Base-by-base conservation (phyloP, 2,888 invertebrate species). In the Linnaemya vulpina region DNA sequence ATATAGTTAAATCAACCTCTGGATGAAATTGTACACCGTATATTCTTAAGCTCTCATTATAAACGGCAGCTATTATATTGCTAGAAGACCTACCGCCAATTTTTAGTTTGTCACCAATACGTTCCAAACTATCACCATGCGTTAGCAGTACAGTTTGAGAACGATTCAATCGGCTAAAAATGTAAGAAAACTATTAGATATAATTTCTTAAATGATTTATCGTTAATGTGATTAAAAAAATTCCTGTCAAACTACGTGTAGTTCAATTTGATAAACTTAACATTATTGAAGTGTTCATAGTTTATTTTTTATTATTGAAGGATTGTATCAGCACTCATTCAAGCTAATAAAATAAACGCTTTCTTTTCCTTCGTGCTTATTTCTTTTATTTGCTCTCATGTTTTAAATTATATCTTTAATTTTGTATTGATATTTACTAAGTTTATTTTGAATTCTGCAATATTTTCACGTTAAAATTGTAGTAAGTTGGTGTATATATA, bases 21-120 rank as follows among this genome's bases (percentile, higher is more conserved):
- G 99, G 99, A 93, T 99, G 99, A 93, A 99, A 99, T 93, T 99
- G 99, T 86, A 99, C 96, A 38, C 99, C 99, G 91, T 98, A 99
- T 81, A 98, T 94, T 75, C 96, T 95, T 92, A 96, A 94, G 91
- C 96, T 96, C 90, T 98, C 98, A 93, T 97, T 97, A 89, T 96
- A 96, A 89, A 99, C 97, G 78, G 97, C 99, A 13, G 97, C 96
- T 88, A 97, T 94, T 91, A 97, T 95, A 87, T 96, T 95, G 89
- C 95, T 95, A 53, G 94, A 93, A 58, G 97, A 97, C 91, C 95
- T 95, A 51, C 98, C 99, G 78, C 97, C 96, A 22, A 96, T 94
- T 90, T 96, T 95, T 93, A 99, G 97, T 87, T 95, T 94, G 65
- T 98, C 96, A 40, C 98, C 98, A 35, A 98, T 95, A 90, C 96